Percentiles rank a stretch among this genome's conserved stretches.
phyloP scores from a whole-genome alignment of 2,113 vertebrate genomes.

The Cebus imitator region DNA sequence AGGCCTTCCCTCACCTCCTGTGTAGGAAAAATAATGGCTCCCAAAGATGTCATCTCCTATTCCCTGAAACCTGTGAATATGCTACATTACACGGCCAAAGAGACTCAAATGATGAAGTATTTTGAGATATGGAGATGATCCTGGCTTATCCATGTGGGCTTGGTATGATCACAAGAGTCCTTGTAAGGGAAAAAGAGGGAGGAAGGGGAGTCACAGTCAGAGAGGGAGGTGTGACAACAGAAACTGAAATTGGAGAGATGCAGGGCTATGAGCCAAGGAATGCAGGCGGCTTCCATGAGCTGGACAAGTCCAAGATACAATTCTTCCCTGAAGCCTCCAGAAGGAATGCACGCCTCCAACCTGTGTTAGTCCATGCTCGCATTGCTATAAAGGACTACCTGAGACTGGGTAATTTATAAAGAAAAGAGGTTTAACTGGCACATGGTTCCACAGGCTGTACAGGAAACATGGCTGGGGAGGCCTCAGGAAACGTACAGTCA shows the following conservation, averaged over 20 bases:
- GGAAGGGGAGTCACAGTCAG: not conserved
- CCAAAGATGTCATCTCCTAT: not conserved
- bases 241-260: not conserved
- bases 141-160: not conserved
- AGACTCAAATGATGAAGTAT: not conserved
- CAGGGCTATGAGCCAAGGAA: not conserved
- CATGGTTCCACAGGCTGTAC: too few species aligned
- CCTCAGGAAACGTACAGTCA: too few species aligned
- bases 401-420: too few species aligned
- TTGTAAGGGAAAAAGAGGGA: not conserved
- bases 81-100: not conserved
- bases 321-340: not conserved
- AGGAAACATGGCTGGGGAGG: too few species aligned
- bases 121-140: not conserved
- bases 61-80: not conserved
- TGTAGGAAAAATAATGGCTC: not conserved
- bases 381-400: too few species aligned
- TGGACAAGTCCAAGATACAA: not conserved
- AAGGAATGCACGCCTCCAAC: not conserved
- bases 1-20: not conserved
- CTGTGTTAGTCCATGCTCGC: too few species aligned
- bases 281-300: not conserved
- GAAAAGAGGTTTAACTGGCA: too few species aligned
- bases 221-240: not conserved
- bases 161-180: not conserved